These are phyloP conservation scores for Scaptomyza montana DNA, from an alignment of 1,140 invertebrate genomes.

Conservation along the genomic window DNA sequence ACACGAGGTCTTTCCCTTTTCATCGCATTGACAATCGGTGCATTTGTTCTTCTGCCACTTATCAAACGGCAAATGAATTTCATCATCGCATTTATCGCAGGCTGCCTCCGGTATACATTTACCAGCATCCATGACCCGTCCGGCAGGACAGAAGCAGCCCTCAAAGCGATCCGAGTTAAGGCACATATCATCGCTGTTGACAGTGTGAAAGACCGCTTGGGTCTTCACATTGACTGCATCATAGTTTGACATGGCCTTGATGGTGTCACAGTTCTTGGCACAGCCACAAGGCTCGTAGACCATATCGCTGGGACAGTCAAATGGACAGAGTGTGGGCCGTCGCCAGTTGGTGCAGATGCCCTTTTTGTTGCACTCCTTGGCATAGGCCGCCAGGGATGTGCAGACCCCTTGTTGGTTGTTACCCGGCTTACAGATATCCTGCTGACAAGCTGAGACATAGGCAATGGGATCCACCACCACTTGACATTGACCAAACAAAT, in stretches of 20 bases:
- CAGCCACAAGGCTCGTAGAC: slow-evolving; percentile 89
- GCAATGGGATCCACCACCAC: slow-evolving; percentile 88
- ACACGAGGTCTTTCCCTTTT: slow-evolving; percentile 85
- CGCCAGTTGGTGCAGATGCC: slow-evolving; percentile 91
- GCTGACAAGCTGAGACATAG: slow-evolving; percentile 88
- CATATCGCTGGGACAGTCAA: slow-evolving; percentile 86
- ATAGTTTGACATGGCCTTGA: slow-evolving; percentile 75
- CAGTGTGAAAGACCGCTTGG: slow-evolving; percentile 78
- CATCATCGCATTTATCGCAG: slow-evolving; percentile 77
- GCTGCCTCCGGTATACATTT: slow-evolving; percentile 82
- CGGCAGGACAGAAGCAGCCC: slow-evolving; percentile 92
- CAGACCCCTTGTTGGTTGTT: slow-evolving; percentile 86
- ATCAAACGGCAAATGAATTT: slow-evolving; percentile 84
- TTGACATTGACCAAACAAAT: slow-evolving; percentile 89
- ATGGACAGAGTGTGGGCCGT: slow-evolving; percentile 86
- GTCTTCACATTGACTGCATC: slow-evolving; percentile 84
- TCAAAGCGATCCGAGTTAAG: slow-evolving; percentile 85
- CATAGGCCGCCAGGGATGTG: slow-evolving; percentile 88
- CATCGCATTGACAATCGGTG: slow-evolving; percentile 89
- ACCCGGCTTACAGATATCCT: slow-evolving; percentile 86
- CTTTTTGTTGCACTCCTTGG: slow-evolving; percentile 87
- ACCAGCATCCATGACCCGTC: slow-evolving; percentile 85
- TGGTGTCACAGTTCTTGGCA: slow-evolving; percentile 88
- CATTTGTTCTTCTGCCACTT: slow-evolving; percentile 88
- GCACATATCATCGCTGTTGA: slow-evolving; percentile 85